A percentile compares a stretch with the other conserved stretches of the same genome.
Conservation (phyloP, 2,888 invertebrate species). For the Cheilosia urbana region DNA sequence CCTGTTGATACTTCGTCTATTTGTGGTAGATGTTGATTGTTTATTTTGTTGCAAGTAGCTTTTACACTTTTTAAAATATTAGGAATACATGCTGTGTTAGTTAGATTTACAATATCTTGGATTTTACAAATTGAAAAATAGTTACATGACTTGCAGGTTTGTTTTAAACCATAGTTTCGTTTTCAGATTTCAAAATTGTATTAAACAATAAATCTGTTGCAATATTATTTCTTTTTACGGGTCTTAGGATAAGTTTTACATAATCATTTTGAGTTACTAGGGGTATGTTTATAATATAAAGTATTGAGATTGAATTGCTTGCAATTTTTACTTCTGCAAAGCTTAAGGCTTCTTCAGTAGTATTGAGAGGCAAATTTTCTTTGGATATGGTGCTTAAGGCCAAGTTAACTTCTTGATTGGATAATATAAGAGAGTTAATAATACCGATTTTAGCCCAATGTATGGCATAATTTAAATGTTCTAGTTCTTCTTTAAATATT, state of each 20-base stretch:
- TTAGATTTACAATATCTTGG: conserved; percentile 38
- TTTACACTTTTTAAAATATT: conserved; percentile 37
- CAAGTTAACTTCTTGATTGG: no score
- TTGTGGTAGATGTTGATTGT: conserved; percentile 40
- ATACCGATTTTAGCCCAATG: no score
- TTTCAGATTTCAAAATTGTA: conserved; percentile 17
- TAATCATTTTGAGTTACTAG: conserved; percentile 6
- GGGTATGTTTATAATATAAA: not conserved
- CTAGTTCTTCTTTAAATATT: no score
- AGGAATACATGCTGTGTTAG: conserved; percentile 34
- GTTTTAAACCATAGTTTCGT: conserved; percentile 29
- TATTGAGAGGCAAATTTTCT: conserved; percentile 36
- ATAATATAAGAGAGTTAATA: no score
- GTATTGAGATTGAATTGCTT: conserved; percentile 23
- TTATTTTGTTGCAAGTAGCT: conserved; percentile 33
- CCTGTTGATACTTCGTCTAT: conserved; percentile 48
- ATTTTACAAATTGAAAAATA: conserved; percentile 43
- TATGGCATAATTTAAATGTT: no score
- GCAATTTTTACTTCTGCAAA: conserved; percentile 44
- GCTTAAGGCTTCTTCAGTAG: conserved; percentile 21
- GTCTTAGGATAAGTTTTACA: conserved; percentile 27
- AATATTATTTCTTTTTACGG: conserved; percentile 33
- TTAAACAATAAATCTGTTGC: conserved; percentile 23
- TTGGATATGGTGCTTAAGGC: no score
- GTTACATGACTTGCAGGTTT: conserved; percentile 30